phyloP scores from a whole-genome alignment of 2,888 invertebrate genomes.

The Hyles lineata region DNA sequence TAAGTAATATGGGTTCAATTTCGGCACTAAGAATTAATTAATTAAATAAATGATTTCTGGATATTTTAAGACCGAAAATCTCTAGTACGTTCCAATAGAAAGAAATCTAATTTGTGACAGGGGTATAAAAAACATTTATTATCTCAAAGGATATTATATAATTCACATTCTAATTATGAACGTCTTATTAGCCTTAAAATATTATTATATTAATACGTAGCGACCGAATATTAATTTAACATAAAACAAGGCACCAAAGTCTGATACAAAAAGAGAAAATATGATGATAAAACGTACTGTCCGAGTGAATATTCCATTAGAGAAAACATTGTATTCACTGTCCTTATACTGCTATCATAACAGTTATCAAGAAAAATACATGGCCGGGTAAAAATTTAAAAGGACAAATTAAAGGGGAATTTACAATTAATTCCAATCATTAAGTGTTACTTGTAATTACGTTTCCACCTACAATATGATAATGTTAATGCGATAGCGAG shows the following conservation, averaged over 20 bases:
- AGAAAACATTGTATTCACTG: not conserved
- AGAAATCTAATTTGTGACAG: no score
- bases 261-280: not conserved
- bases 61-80: no score
- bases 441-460: constrained; percentile 12
- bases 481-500: not conserved
- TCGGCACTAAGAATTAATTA: no score
- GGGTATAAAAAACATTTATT: no score
- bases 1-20: no score
- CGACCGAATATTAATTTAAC: not conserved
- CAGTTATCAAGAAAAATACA: not conserved
- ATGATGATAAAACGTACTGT: not conserved
- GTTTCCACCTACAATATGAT: not conserved
- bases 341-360: constrained; percentile 2
- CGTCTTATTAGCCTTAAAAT: no score
- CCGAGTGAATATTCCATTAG: not conserved
- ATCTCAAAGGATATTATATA: no score
- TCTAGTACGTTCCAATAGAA: no score
- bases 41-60: no score
- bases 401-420: not conserved
- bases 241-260: not conserved
- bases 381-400: not conserved
- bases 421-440: constrained; percentile 1
- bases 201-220: not conserved
- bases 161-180: no score